A percentile compares a stretch with the other conserved stretches of the same genome.
Conservation (phyloP, 2,797 vertebrate species). For the Anabacerthia variegaticeps region DNA sequence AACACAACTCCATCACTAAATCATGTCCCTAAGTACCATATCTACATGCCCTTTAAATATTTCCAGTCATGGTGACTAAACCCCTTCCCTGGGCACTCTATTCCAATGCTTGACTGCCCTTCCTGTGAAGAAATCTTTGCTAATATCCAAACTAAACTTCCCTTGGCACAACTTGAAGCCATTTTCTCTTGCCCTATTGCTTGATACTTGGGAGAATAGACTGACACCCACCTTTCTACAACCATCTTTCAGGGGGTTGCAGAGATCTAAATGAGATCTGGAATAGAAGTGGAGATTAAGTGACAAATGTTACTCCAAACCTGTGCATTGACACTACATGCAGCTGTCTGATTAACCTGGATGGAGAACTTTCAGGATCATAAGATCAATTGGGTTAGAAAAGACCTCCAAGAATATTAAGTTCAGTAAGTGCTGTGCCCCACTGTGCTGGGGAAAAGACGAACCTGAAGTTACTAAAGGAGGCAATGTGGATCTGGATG, state of each 20-base stretch:
- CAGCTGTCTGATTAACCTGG: neutral
- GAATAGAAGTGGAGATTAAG: neutral
- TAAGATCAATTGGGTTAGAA: neutral
- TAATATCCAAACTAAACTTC: neutral
- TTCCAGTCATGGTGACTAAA: neutral
- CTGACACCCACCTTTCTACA: neutral
- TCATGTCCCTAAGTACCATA: neutral
- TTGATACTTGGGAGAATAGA: neutral
- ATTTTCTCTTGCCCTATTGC: neutral
- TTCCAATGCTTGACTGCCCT: neutral
- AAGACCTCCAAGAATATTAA: neutral
- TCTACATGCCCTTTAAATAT: neutral
- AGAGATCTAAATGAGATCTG: neutral
- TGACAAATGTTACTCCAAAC: neutral
- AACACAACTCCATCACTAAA: neutral
- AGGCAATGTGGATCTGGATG: neutral
- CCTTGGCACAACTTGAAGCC: neutral
- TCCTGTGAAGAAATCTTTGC: neutral
- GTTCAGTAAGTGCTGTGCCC: neutral
- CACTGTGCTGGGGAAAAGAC: rapidly evolving
- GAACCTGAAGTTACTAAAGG: neutral
- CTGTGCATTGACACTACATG: neutral
- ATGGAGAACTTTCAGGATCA: neutral
- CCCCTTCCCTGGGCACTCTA: neutral
- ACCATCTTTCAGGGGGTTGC: neutral